Evolutionary conservation across 2,888 invertebrate species (phyloP), one percentile per base, ranked within the genome.

Genomic region (Caenorhabditis zanzibari): DNA sequence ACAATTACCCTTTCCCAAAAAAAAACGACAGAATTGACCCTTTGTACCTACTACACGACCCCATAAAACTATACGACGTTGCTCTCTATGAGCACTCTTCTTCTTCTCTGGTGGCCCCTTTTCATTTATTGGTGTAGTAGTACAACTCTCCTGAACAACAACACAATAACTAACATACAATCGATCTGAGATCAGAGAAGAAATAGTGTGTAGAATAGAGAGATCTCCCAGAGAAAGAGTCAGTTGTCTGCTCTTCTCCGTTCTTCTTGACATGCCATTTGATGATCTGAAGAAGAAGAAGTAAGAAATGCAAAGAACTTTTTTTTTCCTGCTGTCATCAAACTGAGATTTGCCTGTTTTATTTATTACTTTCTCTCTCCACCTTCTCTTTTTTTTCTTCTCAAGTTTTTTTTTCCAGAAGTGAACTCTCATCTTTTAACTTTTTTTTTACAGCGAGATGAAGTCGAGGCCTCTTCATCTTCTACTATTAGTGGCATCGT

Each of bases 331-430:
- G 16, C 56, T 32, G 16, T 9, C 58, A 28, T 47, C 47, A 58
- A 58, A 19, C 32, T n/a, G 47, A 58, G 71, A 10, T 61, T 72
- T 49, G 10, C 26, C 54, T 32, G 28, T 75, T 66, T 64, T 76
- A 64, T 59, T 76, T 76, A 68, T 76, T 76, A 35, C 49, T 66
- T 75, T 66, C 56, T 66, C 63, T 52, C 64, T 38, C 64, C 56
- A 41, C 49, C 59, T 72, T 73, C 52, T 73, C 26, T 41, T 24
- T 24, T 61, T 63, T 73, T 73, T 52, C 28, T 12, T 63, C 16
- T 10, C 4, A 26, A 35, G 61, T 63, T 73, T 72, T 59, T 59
- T 44, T 41, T n/a, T n/a, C n/a, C n/a, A 6, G 2, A 22, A 35
- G 44, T 61, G 24, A 35, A 52, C 38, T 52, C 54, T 68, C 54